These are phyloP conservation scores for Epinephelus malabaricus DNA, from an alignment of 2,797 vertebrate species.

Conservation along the genomic window DNA sequence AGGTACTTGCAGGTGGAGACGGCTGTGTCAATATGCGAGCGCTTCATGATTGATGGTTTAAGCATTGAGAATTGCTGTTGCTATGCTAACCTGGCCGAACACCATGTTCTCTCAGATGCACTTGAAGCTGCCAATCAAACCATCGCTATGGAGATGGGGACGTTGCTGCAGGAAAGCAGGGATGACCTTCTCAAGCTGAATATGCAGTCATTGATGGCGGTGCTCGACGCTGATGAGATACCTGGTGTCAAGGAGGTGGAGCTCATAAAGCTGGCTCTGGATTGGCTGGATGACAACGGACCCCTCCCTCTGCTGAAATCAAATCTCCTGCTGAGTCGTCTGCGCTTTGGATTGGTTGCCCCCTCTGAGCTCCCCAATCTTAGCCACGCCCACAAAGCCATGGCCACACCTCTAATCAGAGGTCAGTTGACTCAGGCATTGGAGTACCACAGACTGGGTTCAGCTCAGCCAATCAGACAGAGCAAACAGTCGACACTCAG, in stretches of 20 bases:
- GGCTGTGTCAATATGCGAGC: conserved; percentile 90
- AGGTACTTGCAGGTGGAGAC: conserved; percentile 94
- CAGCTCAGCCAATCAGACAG: conserved; percentile 90
- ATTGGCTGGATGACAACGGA: conserved; percentile 90
- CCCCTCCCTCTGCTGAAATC: conserved; percentile 85
- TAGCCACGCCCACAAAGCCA: conserved; percentile 84
- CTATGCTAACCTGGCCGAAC: conserved; percentile 91
- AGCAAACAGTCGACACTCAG: conserved; percentile 88
- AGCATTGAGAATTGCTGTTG: conserved; percentile 89
- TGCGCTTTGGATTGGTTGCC: conserved; percentile 90
- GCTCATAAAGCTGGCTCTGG: conserved; percentile 87
- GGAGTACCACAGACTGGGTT: conserved; percentile 90
- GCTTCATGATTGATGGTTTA: conserved; percentile 90
- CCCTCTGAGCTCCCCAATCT: conserved; percentile 82
- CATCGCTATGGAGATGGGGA: conserved; percentile 85
- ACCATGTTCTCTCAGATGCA: conserved; percentile 86
- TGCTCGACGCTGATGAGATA: conserved; percentile 89
- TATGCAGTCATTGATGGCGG: conserved; percentile 84
- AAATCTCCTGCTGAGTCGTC: conserved; percentile 87
- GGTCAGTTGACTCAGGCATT: conserved; percentile 92
- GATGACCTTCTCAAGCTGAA: conserved; percentile 88
- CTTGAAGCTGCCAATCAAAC: conserved; percentile 86
- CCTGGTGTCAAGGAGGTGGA: conserved; percentile 86
- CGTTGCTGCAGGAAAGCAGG: conserved; percentile 77
- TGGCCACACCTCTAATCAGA: conserved; percentile 87